Conservation (phyloP, 2,113 vertebrate genomes). For the Epinephelus cyanopodus region DNA sequence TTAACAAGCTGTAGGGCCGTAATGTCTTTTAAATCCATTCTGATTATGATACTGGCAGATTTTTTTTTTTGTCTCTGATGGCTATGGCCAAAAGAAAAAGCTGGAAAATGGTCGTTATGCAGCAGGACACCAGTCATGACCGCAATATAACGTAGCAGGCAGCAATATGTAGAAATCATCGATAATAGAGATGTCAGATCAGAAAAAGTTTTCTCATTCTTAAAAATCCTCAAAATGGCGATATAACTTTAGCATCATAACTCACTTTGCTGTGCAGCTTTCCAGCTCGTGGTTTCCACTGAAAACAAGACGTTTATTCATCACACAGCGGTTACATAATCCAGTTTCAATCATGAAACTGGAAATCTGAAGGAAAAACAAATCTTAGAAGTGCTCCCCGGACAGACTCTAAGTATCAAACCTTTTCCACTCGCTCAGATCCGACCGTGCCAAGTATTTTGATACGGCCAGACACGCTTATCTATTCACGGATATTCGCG, state of each 20-base stretch:
- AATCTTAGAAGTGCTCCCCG: slow-evolving; percentile 36
- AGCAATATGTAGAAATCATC: too few relatives aligned
- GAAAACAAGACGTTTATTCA: slow-evolving; percentile 17
- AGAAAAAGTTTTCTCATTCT: too few relatives aligned
- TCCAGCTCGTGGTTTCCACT: neutral
- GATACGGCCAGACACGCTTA: slow-evolving; percentile 48
- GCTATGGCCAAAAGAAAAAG: neutral
- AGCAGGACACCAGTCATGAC: neutral
- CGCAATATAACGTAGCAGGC: neutral
- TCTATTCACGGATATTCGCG: slow-evolving; percentile 58
- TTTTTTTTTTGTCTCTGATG: neutral
- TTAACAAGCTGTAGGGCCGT: slow-evolving; percentile 20
- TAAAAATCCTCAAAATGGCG: slow-evolving; percentile 2
- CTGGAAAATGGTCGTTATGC: neutral
- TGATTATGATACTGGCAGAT: neutral
- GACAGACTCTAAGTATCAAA: slow-evolving; percentile 47
- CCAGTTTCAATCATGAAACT: slow-evolving; percentile 25
- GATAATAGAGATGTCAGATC: too few relatives aligned
- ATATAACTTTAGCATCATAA: neutral
- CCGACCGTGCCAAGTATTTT: slow-evolving; percentile 42
- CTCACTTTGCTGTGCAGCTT: slow-evolving; percentile 13
- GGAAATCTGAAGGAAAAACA: slow-evolving; percentile 40
- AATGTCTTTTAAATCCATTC: slow-evolving; percentile 21
- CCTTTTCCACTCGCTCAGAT: slow-evolving; percentile 52
- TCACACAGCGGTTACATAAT: slow-evolving; percentile 39